These are phyloP conservation scores for Trissoscelio sp. DNA, from an alignment of 2,888 invertebrate species.

Conservation along the genomic window DNA sequence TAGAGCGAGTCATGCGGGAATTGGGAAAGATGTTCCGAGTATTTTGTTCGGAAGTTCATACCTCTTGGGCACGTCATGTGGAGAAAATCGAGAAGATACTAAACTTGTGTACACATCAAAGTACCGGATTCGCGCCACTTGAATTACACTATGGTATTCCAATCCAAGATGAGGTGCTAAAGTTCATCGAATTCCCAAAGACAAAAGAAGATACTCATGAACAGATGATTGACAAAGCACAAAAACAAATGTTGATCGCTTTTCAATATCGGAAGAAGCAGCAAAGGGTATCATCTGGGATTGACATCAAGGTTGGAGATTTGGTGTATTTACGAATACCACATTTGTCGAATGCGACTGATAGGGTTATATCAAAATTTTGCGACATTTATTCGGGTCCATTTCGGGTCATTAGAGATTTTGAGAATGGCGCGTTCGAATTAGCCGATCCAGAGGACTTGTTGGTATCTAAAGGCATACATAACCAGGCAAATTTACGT, in stretches of 20 bases:
- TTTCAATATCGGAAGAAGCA: not conserved
- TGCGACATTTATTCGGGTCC: not conserved
- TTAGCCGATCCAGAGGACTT: not conserved
- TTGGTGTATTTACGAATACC: not conserved
- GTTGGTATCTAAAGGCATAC: not conserved
- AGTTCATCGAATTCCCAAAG: not conserved
- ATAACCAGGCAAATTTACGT: not conserved
- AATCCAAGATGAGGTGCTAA: not conserved
- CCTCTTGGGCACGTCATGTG: constrained; percentile 19
- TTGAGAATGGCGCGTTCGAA: not conserved
- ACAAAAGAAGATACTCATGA: not conserved
- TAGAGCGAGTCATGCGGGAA: constrained; percentile 70
- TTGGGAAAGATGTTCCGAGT: constrained; percentile 36
- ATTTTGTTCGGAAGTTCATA: constrained; percentile 28
- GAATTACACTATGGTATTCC: constrained; percentile 37
- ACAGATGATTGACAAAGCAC: not conserved
- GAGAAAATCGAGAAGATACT: constrained; percentile 8
- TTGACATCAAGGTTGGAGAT: not conserved
- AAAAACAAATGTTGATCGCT: not conserved
- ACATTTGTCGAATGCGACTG: not conserved
- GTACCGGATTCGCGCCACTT: constrained; percentile 23
- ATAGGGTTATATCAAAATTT: constrained; percentile 1
- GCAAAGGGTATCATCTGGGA: no score
- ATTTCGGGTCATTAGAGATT: not conserved
- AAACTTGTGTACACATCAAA: constrained; percentile 22